Conservation (phyloP, 2,888 invertebrate genomes). For the Brachyopa scutellaris region DNA sequence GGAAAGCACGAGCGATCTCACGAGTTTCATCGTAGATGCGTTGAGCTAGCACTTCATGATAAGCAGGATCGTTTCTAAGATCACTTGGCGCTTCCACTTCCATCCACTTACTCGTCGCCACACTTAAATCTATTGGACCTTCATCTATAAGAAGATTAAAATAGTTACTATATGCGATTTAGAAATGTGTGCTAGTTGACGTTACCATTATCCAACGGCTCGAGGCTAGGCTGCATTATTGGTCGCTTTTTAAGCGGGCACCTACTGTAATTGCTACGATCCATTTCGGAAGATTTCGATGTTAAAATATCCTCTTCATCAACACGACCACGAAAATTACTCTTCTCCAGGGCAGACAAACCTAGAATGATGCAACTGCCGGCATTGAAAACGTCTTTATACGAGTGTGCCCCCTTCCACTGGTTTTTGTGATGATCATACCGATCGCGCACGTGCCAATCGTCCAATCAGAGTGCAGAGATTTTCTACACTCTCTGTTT, state of each 20-base stretch:
- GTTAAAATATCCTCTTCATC: constrained; percentile 25
- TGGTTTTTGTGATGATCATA: constrained; percentile 41
- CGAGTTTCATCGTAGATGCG: constrained; percentile 80
- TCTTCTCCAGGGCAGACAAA: constrained; percentile 72
- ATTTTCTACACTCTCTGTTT: constrained; percentile 50
- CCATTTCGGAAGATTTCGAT: constrained; percentile 74
- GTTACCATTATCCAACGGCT: constrained; percentile 77
- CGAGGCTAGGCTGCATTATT: constrained; percentile 74
- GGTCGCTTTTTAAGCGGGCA: constrained; percentile 81
- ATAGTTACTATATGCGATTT: background rate
- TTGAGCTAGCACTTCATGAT: constrained; percentile 77
- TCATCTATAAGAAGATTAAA: constrained; percentile 75
- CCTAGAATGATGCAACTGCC: constrained; percentile 73
- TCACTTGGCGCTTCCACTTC: constrained; percentile 15
- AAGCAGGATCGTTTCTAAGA: constrained; percentile 12
- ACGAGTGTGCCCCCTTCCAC: constrained; percentile 72
- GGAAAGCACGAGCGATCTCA: constrained; percentile 80
- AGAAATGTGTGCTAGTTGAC: constrained; percentile 1
- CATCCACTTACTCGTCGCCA: constrained; percentile 73
- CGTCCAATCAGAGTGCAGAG: constrained; percentile 70
- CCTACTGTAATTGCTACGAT: constrained; percentile 80
- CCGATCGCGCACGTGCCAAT: constrained; percentile 70
- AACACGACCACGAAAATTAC: constrained; percentile 74
- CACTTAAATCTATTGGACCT: constrained; percentile 79
- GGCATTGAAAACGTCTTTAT: constrained; percentile 70